Base-by-base conservation (phyloP, 2,113 vertebrate genomes). In the Silurus glanis region DNA sequence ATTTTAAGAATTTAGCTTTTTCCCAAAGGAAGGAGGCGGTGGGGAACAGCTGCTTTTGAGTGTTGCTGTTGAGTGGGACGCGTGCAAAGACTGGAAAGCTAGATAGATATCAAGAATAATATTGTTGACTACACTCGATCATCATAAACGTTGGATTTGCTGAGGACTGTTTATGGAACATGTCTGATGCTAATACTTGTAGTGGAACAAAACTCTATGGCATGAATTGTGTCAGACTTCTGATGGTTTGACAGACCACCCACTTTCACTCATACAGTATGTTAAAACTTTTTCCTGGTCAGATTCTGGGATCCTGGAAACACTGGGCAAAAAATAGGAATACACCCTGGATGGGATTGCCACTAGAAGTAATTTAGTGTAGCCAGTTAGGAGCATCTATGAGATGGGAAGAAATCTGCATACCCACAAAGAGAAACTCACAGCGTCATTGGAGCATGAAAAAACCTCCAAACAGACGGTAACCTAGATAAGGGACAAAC, bases 41-140 rank as follows among this genome's bases (percentile, higher is more conserved):
- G 23, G 61, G 23, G 47, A 82, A 75, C 83, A 76, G 72, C 58
- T 85, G 83, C 72, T 51, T 28, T n/a, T 61, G 83, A 76, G 83
- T 64, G 45, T 51, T 76, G 83, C 59, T 78, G 74, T 66, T 78
- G 21, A 84, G 58, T 25, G 61, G 58, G 47, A 66, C 61, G 13
- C 47, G 61, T 82, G 80, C 80, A 53, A n/a, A 17, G 59, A n/a
- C 66, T 82, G 80, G 80, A 82, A 82, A 51, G 61, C 21, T 3
- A n/a, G 61, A 80, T 17, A 61, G 28, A 47, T 21, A 45, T 80
- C 19, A 80, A 47, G 17, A 47, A 47, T 80, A 61, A 61, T 80
- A 47, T 45, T 14, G 23, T 12, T 23, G 28, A 61, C 47, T 28
- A 25, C 7, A 14, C 12, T 82, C 47, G 47, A 51, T 51, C 61